Conservation (phyloP, 2,797 vertebrate species). For the Enteromius mattozi region DNA sequence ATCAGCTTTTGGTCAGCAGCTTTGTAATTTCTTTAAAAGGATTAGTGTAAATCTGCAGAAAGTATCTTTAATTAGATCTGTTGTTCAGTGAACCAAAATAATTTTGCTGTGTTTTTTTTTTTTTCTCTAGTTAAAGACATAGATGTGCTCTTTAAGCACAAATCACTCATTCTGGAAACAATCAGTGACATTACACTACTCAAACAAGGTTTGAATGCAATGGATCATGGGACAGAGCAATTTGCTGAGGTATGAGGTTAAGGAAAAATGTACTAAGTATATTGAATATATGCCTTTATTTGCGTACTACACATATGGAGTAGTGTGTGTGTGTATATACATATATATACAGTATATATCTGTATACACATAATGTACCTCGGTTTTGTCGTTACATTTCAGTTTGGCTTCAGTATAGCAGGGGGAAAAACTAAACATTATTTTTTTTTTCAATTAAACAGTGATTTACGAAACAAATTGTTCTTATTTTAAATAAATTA, state of each 20-base stretch:
- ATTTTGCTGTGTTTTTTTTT: constrained; percentile 10
- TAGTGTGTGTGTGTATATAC: not conserved
- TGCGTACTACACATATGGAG: not conserved
- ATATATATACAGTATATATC: no score
- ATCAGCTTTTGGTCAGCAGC: not conserved
- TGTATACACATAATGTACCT: no score
- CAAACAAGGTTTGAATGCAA: constrained; percentile 38
- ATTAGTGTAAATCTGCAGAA: not conserved
- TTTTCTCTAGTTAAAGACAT: constrained; percentile 67
- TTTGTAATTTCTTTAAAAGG: not conserved
- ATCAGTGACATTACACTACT: constrained; percentile 60
- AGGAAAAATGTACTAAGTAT: not conserved
- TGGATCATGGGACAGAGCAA: constrained; percentile 60
- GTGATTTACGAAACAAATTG: no score
- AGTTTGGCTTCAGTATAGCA: no score
- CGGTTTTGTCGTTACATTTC: no score
- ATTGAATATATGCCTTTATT: not conserved
- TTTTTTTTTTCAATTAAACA: no score
- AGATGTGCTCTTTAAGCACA: constrained; percentile 70
- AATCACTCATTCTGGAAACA: constrained; percentile 68
- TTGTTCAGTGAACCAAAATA: not conserved
- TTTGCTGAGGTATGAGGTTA: constrained; percentile 70
- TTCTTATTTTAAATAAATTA: no score
- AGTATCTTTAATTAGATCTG: not conserved
- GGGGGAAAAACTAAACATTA: no score